Percentiles rank a stretch among this genome's conserved stretches.
Conservation (phyloP, 2,888 invertebrate species). For the Apodemia hepburni region DNA sequence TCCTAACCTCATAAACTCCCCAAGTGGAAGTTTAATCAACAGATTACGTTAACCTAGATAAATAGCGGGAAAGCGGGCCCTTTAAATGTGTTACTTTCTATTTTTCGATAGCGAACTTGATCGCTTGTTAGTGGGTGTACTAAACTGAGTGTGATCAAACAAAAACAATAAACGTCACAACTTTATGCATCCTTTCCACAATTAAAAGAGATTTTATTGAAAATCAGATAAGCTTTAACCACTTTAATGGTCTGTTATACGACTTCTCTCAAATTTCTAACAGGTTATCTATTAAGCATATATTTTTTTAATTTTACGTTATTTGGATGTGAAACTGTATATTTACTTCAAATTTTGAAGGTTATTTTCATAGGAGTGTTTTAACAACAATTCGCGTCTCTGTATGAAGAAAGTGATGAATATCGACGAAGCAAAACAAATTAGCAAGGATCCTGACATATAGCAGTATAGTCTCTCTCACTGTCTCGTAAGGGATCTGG, state of each 20-base stretch:
- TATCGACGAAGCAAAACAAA: no score
- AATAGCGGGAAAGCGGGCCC: conserved; percentile 66
- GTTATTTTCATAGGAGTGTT: no score
- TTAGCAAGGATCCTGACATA: no score
- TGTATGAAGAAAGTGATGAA: no score
- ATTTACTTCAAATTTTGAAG: no score
- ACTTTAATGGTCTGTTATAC: background rate
- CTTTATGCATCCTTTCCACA: no score
- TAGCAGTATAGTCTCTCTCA: no score
- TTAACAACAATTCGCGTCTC: no score
- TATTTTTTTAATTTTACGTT: background rate
- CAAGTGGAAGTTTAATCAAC: conserved; percentile 30
- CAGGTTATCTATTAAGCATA: background rate
- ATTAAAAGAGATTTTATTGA: background rate
- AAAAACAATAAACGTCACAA: no score
- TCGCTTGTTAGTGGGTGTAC: conserved; percentile 68
- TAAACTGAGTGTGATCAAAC: conserved; percentile 10
- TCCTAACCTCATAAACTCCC: conserved; percentile 28
- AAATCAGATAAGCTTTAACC: conserved; percentile 6
- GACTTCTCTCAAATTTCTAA: background rate
- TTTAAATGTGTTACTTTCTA: conserved; percentile 73
- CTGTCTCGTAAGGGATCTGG: no score
- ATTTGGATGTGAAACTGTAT: no score
- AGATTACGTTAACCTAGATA: conserved; percentile 58
- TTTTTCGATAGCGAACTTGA: conserved; percentile 70